Percentiles rank a stretch among this genome's conserved stretches.
Evolutionary conservation across 2,113 vertebrate genomes (phyloP).

Genomic region (Urocynchramus pylzowi): DNA sequence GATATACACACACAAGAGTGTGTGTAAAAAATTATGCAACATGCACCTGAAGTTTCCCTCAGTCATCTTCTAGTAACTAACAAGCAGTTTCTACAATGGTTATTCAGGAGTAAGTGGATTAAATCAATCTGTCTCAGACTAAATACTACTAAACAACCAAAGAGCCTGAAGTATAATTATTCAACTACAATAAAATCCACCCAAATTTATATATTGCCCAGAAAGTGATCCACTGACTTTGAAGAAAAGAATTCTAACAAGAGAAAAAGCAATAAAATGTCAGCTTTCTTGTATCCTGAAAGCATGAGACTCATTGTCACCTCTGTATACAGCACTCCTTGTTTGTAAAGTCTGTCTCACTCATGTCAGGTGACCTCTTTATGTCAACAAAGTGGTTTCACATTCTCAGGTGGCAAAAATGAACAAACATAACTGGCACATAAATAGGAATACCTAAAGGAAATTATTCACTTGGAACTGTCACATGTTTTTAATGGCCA

Average conservation of each 20-base stretch:
- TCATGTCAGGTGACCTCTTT: not conserved
- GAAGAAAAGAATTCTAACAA: not conserved
- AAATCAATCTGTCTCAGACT: not conserved
- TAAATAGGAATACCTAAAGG: not conserved
- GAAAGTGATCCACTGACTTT: not conserved
- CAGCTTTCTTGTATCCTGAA: not conserved
- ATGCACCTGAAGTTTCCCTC: not conserved
- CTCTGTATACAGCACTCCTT: not conserved
- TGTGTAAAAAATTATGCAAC: not conserved
- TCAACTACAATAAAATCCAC: not conserved
- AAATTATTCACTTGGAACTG: not conserved
- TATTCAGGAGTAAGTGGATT: not conserved
- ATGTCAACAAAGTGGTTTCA: not conserved
- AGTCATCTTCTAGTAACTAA: not conserved
- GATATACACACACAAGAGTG: rapidly evolving
- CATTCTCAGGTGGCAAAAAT: not conserved
- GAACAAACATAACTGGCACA: not conserved
- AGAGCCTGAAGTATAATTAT: not conserved
- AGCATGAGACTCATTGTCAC: not conserved
- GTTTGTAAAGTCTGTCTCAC: not conserved
- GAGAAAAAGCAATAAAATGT: not conserved
- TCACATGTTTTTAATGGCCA: not conserved
- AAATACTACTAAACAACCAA: not conserved
- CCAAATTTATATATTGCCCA: not conserved
- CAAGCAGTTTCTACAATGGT: not conserved